Conservation (phyloP, 2,113 vertebrate genomes). For the Dermatemys mawii region DNA sequence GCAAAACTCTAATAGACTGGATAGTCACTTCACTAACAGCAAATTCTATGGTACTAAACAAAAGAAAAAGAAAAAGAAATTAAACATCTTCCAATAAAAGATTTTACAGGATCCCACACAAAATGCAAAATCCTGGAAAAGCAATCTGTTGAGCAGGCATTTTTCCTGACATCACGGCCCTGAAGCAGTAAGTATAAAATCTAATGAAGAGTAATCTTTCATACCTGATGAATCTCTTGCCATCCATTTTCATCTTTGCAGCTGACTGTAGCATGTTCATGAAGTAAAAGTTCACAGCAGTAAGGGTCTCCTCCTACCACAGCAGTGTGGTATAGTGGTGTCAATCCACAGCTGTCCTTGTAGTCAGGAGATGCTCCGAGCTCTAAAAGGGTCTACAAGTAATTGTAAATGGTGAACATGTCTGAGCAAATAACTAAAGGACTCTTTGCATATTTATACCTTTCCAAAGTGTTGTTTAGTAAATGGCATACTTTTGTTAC, state of each 20-base stretch:
- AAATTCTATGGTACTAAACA: neutral
- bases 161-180: neutral
- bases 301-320: slow-evolving; percentile 92
- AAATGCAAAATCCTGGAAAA: fast-evolving
- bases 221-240: slow-evolving; percentile 97
- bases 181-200: neutral
- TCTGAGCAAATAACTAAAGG: neutral
- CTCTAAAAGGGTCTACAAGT: slow-evolving; percentile 88
- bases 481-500: fast-evolving
- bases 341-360: slow-evolving; percentile 94
- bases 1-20: neutral
- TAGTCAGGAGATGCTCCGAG: slow-evolving; percentile 94
- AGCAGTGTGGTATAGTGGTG: slow-evolving; percentile 91
- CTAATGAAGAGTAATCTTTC: neutral
- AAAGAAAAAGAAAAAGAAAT: neutral
- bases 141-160: neutral
- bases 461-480: neutral
- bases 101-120: neutral
- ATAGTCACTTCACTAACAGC: neutral
- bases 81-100: fast-evolving
- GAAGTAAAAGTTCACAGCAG: slow-evolving; percentile 93
- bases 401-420: slow-evolving; percentile 4
- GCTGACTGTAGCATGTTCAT: slow-evolving; percentile 85
- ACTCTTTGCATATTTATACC: neutral
- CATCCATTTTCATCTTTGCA: slow-evolving; percentile 96